These are phyloP conservation scores for Cosmia trapezina DNA, from an alignment of 2,888 invertebrate genomes.

Conservation along the genomic window DNA sequence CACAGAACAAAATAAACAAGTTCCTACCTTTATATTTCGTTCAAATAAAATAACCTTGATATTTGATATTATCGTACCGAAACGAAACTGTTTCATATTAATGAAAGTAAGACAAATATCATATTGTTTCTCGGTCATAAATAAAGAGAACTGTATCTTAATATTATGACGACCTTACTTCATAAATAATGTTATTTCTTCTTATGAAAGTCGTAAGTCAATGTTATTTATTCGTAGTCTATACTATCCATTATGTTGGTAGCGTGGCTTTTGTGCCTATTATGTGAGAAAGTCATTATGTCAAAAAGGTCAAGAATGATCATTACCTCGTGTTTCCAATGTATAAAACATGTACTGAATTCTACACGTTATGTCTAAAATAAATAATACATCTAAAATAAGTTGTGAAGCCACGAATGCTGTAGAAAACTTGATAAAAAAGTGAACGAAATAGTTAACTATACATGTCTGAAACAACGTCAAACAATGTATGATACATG, in stretches of 20 bases:
- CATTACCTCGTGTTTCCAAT: neutral
- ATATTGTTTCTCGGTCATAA: slow-evolving; percentile 53
- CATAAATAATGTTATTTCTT: slow-evolving; percentile 49
- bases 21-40: neutral
- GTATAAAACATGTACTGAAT: too few relatives aligned
- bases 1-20: neutral
- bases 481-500: too few relatives aligned
- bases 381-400: too few relatives aligned
- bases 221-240: slow-evolving; percentile 41
- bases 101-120: slow-evolving; percentile 60
- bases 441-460: too few relatives aligned
- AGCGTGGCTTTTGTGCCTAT: neutral
- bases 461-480: too few relatives aligned
- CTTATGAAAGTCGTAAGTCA: slow-evolving; percentile 37
- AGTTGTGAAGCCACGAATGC: too few relatives aligned
- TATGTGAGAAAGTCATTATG: slow-evolving; percentile 10
- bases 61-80: slow-evolving; percentile 27
- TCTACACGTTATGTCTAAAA: too few relatives aligned
- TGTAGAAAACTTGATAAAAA: too few relatives aligned
- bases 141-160: slow-evolving; percentile 53
- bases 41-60: slow-evolving; percentile 7
- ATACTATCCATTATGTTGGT: slow-evolving; percentile 18
- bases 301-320: slow-evolving; percentile 21
- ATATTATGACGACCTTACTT: slow-evolving; percentile 46
- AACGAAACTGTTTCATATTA: slow-evolving; percentile 53